phyloP scores from a whole-genome alignment of 2,797 vertebrate genomes.

The Rachycentron canadum region DNA sequence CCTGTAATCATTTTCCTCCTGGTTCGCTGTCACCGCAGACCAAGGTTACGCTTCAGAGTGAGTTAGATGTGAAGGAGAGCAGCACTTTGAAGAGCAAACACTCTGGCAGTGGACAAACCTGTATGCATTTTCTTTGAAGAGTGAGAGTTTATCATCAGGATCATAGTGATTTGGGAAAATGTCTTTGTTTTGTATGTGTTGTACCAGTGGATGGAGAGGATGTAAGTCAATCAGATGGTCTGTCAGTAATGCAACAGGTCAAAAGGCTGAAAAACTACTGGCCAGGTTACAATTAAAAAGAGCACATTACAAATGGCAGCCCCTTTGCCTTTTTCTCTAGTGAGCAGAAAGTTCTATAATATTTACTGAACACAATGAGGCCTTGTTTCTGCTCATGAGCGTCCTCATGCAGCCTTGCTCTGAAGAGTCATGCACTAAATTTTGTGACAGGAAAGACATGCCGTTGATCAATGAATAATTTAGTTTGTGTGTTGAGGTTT shows the following conservation, averaged over 20 bases:
- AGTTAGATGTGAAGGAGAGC: constrained; percentile 45
- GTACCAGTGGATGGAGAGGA: neutral
- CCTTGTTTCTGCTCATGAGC: no score
- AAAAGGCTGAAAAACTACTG: neutral
- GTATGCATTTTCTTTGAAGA: neutral
- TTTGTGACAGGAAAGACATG: no score
- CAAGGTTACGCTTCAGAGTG: constrained; percentile 74
- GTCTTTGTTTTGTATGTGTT: neutral
- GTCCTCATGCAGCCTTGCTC: no score
- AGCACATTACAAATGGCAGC: no score
- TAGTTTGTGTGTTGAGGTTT: no score
- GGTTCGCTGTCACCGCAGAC: constrained; percentile 52
- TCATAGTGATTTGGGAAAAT: neutral
- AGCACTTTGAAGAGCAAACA: constrained; percentile 37
- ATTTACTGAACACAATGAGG: no score
- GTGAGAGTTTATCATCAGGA: constrained; percentile 12
- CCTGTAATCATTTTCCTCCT: constrained; percentile 68
- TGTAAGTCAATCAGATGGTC: neutral
- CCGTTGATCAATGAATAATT: no score
- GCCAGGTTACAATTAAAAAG: no score
- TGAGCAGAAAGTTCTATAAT: no score
- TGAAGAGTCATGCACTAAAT: no score
- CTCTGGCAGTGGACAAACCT: constrained; percentile 9
- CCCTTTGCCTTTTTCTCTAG: no score
- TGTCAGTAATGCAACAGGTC: neutral